Percentiles rank a stretch among this genome's conserved stretches.
Conservation (phyloP, 2,888 invertebrate genomes). For the Frankliniella intonsa region DNA sequence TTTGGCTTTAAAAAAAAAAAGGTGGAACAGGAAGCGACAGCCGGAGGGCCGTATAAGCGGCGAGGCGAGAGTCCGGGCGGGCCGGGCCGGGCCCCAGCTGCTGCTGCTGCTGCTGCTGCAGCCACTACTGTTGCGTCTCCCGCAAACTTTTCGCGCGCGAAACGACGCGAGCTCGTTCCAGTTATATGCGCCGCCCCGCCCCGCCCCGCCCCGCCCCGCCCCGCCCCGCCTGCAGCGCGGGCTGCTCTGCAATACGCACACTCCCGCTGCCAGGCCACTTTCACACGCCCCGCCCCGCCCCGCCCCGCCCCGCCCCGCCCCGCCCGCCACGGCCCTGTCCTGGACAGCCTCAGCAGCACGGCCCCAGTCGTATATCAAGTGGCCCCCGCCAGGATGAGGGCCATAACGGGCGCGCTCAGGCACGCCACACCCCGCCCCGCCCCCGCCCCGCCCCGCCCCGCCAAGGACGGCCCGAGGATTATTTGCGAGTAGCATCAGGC, state of each 20-base stretch:
- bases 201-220: background rate
- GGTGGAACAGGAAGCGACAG: too few relatives aligned
- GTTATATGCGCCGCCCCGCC: too few relatives aligned
- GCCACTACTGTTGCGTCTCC: too few relatives aligned
- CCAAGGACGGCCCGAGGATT: background rate
- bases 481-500: too few relatives aligned
- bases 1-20: too few relatives aligned
- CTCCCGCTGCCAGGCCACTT: background rate
- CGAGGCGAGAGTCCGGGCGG: too few relatives aligned
- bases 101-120: background rate
- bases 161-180: too few relatives aligned
- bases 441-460: background rate
- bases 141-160: too few relatives aligned
- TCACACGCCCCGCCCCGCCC: background rate
- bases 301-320: background rate
- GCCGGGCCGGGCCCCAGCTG: too few relatives aligned
- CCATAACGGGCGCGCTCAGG: conserved; percentile 10
- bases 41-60: too few relatives aligned
- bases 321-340: conserved; percentile 2
- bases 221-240: background rate
- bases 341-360: background rate
- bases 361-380: conserved; percentile 1
- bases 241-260: background rate
- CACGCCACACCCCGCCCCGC: background rate
- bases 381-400: background rate